Base-by-base conservation (phyloP, 2,888 invertebrate species). In the Piscicola geometra region DNA sequence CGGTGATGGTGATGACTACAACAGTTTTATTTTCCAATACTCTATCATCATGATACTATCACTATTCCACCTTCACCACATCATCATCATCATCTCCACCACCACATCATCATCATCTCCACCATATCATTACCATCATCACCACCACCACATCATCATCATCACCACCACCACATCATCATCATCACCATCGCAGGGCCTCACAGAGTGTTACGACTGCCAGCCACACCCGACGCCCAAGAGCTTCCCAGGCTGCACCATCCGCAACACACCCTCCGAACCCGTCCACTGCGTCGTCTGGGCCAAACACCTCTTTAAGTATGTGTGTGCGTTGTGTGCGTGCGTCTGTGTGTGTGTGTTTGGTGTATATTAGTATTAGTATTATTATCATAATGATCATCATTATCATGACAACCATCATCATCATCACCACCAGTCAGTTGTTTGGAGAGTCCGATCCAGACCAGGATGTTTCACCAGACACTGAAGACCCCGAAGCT, bases 231-330 rank as follows among this genome's bases (percentile, higher is more conserved):
- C 93, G 9, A 89, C 91, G 28, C 93, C 94, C 83, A 96, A 94
- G 85, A 91, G 93, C 5, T 99, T 90, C 86, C 98, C 99, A 0
- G 96, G 97, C 0, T 99, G 99, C 85, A 99, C 99, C 0, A 99
- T 99, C 81, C 89, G 99, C 64, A 99, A 99, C 85, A 99, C 99
- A 0, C 99, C 99, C 0, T 97, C 96, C 0, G 98, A 99, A 85
- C 94, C 94, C 0, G 96, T 99, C 81, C 99, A 99, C 86, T 99
- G 99, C 85, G 95, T 99, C 80, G 97, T 99, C 30, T 99, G 99
- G 99, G 93, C 96, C 0, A 99, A 99, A 86, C 96, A 97, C 88
- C 89, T 99, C 15, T 99, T 98, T 87, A 97, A 97, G 92, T 93
- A 86, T 88, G 89, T 87, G 33, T 33, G 15, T 30, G 33, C 33